Conservation (phyloP, 1,140 invertebrate species). For the Drosophila ambigua region DNA sequence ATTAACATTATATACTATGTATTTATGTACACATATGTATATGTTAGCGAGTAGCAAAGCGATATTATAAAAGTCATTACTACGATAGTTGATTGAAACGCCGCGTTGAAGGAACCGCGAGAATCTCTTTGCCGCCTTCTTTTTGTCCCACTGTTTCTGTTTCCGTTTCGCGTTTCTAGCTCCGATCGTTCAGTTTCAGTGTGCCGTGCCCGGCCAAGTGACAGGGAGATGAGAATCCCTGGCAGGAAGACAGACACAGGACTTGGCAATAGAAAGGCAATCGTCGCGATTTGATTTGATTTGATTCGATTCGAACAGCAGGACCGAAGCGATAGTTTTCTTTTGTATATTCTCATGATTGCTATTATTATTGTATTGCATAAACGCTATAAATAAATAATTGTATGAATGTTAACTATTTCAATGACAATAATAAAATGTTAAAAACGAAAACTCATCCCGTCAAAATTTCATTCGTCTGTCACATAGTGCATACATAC, state of each 20-base stretch:
- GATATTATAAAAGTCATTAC: slow-evolving; percentile 51
- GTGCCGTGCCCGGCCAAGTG: not conserved
- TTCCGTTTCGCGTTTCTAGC: slow-evolving; percentile 3
- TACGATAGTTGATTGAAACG: slow-evolving; percentile 24
- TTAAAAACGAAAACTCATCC: slow-evolving; percentile 51
- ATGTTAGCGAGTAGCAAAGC: slow-evolving; percentile 46
- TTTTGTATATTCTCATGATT: slow-evolving; percentile 34
- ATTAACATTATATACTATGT: slow-evolving; percentile 18
- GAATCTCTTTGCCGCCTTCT: not conserved
- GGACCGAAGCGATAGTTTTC: slow-evolving; percentile 22
- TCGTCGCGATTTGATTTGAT: not conserved
- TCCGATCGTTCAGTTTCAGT: slow-evolving; percentile 12
- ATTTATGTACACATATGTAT: slow-evolving; percentile 29
- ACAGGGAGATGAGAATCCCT: not conserved
- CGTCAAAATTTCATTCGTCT: slow-evolving; percentile 4
- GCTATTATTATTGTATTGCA: slow-evolving; percentile 64
- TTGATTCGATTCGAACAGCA: not conserved
- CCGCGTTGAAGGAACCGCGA: no score
- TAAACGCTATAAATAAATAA: slow-evolving; percentile 70
- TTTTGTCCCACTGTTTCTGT: slow-evolving; percentile 2
- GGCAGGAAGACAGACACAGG: not conserved
- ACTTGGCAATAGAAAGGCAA: slow-evolving; percentile 1
- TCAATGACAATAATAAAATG: slow-evolving; percentile 82
- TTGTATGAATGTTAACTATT: slow-evolving; percentile 81
- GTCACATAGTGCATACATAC: no score